Evolutionary conservation across 1,140 invertebrate species (phyloP), one percentile per base, ranked within the genome.

Genomic region (Platorchestia sp.): DNA sequence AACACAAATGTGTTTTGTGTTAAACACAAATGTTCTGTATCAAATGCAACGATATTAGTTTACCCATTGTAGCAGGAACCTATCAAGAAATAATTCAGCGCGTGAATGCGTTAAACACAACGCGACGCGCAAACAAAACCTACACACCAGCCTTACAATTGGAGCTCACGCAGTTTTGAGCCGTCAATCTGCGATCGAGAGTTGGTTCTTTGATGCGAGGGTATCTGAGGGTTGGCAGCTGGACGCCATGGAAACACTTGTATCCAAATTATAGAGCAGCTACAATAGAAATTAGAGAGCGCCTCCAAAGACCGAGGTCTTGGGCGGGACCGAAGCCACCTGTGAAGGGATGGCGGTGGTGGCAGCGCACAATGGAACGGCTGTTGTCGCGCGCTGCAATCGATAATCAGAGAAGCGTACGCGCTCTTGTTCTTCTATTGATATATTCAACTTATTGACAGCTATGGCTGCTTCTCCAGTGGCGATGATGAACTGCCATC

Each of bases 211-310:
- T 93, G 91, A 93, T 93, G 45, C 91, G 91, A 93, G 91, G 44
- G 91, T 36, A 47, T 93, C 44, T 93, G 40, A 44, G 41, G 43
- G 91, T 40, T 41, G 91, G 91, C 91, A 93, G 91, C 91, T 93
- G 91, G 91, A 47, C 91, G 41, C 44, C 16, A 93, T 93, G 91
- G 91, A 93, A 93, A 93, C 91, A 93, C 91, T 93, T 93, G 91
- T 93, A 93, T 45, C 91, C 45, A 93, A 93, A 93, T 93, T 93
- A 93, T 47, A 93, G 91, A 93, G 91, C 45, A 36, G 43, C 44
- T 93, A 93, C 91, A 93, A 93, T 93, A 93, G 91, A 93, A 93
- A 93, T 93, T 93, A 93, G 91, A 93, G 91, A 93, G 10, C 40
- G 45, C 41, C 42, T 42, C 22, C 89, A 43, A 91, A 41, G 36